Evolutionary conservation across 2,888 invertebrate genomes (phyloP).

Genomic region (Pterostichus niger): DNA sequence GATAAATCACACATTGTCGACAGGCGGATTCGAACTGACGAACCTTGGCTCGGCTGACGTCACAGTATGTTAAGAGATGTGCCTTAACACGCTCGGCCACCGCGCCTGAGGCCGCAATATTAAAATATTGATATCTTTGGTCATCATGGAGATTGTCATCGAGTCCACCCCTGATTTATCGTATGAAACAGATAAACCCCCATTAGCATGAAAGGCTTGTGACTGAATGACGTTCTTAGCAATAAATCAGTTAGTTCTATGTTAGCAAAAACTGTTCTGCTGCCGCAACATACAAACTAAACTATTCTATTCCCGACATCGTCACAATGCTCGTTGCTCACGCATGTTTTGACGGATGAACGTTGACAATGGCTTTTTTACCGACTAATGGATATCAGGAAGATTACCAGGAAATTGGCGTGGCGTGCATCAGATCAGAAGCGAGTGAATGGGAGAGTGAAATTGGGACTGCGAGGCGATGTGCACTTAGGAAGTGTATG

Average conservation of each 20-base stretch:
- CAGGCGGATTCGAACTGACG: too few species aligned
- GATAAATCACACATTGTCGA: too few species aligned
- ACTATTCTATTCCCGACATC: background rate
- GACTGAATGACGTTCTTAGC: slow-evolving; percentile 41
- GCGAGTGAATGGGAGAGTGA: slow-evolving; percentile 24
- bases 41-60: too few species aligned
- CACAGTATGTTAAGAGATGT: too few species aligned
- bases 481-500: slow-evolving; percentile 58
- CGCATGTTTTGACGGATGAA: slow-evolving; percentile 65
- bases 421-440: slow-evolving; percentile 60
- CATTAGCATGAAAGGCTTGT: slow-evolving; percentile 19
- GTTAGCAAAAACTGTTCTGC: background rate
- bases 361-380: slow-evolving; percentile 61
- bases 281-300: slow-evolving; percentile 54
- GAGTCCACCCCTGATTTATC: background rate
- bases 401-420: slow-evolving; percentile 60
- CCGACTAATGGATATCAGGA: slow-evolving; percentile 58
- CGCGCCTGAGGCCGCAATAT: too few species aligned
- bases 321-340: slow-evolving; percentile 50
- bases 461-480: slow-evolving; percentile 5
- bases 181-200: slow-evolving; percentile 1
- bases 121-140: too few species aligned
- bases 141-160: too few species aligned
- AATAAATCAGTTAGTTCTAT: slow-evolving; percentile 54
- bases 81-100: too few species aligned